phyloP scores from a whole-genome alignment of 2,888 invertebrate species.

The Mamestra brassicae region DNA sequence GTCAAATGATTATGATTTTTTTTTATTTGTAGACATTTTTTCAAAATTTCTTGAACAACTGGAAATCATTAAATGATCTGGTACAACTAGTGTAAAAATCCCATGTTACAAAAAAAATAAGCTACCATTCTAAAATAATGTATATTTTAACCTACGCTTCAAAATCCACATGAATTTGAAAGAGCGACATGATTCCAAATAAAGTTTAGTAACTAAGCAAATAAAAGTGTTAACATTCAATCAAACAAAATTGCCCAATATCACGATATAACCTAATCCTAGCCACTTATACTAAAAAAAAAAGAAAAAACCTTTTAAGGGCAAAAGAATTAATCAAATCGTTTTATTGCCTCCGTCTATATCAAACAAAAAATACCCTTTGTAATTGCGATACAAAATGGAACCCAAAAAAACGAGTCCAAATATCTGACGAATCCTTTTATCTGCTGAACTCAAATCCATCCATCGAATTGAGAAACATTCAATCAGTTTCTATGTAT shows the following conservation, averaged over 20 bases:
- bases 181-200: no score
- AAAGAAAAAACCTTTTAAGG: constrained; percentile 9
- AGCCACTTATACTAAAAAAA: constrained; percentile 3
- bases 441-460: constrained; percentile 27
- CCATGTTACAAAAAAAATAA: no score
- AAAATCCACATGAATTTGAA: no score
- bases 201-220: background rate
- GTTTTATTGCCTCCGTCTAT: constrained; percentile 27
- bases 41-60: no score
- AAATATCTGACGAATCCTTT: constrained; percentile 44
- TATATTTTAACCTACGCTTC: no score
- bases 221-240: constrained; percentile 8
- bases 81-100: no score
- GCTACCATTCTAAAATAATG: no score
- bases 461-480: constrained; percentile 12
- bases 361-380: constrained; percentile 44
- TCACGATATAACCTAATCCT: background rate
- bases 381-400: constrained; percentile 48
- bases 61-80: no score
- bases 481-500: constrained; percentile 20
- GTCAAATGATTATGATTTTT: no score
- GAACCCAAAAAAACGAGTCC: constrained; percentile 36
- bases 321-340: constrained; percentile 46
- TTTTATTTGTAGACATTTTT: no score
- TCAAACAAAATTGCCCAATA: constrained; percentile 17